A percentile compares a stretch with the other conserved stretches of the same genome.
These are phyloP conservation scores for Entomobrya multifasciata DNA, from an alignment of 2,888 invertebrate genomes.

Conservation along the genomic window DNA sequence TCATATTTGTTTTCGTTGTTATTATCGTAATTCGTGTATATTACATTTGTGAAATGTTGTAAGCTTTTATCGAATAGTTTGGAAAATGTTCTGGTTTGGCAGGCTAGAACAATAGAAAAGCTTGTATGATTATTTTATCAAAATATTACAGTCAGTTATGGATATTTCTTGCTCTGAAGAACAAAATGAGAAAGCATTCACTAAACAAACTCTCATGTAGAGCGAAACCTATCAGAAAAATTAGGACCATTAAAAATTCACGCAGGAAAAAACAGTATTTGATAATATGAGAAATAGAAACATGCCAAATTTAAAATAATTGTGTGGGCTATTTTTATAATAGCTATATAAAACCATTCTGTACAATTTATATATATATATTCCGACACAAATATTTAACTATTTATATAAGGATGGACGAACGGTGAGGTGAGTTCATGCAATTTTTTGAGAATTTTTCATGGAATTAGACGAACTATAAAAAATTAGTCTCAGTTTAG, in stretches of 20 bases:
- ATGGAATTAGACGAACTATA: too few species aligned
- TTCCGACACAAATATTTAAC: too few species aligned
- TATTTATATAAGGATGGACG: too few species aligned
- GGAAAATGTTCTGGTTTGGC: too few species aligned
- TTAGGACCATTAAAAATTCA: constrained; percentile 41
- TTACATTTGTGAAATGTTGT: constrained; percentile 8
- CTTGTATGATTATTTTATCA: neutral
- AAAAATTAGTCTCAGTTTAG: too few species aligned
- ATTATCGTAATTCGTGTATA: neutral
- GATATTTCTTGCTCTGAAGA: neutral
- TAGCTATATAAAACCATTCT: too few species aligned
- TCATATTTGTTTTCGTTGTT: neutral
- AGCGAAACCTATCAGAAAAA: constrained; percentile 17
- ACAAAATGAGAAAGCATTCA: neutral
- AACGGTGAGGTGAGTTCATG: too few species aligned
- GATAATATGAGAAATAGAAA: neutral
- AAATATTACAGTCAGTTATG: neutral
- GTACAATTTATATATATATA: too few species aligned
- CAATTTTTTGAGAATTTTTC: too few species aligned
- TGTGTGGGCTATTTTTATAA: too few species aligned
- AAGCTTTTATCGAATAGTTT: neutral
- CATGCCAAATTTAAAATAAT: neutral
- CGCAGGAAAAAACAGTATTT: neutral
- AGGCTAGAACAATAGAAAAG: neutral
- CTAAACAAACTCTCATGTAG: neutral